Percentiles rank a stretch among this genome's conserved stretches.
Evolutionary conservation across 2,113 vertebrate genomes (phyloP).

Genomic region (Tylochromis polylepis): DNA sequence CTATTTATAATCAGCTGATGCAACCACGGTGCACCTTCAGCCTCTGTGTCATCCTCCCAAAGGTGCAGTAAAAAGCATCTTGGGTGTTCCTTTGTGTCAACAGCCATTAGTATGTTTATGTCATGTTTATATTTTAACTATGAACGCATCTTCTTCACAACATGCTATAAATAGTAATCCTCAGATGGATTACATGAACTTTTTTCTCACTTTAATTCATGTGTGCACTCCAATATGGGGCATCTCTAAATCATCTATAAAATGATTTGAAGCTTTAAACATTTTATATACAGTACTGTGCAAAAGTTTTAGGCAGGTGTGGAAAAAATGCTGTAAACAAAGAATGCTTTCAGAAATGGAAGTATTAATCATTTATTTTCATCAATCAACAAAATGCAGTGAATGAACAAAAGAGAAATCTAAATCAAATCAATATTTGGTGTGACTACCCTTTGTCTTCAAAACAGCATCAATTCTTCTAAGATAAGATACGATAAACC

Average conservation of each 20-base stretch:
- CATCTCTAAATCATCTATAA: background rate
- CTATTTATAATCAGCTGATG: conserved; percentile 24
- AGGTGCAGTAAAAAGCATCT: conserved; percentile 2
- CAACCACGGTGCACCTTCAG: conserved; percentile 11
- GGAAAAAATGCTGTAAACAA: too few species aligned
- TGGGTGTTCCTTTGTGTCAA: conserved; percentile 7
- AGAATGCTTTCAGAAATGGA: too few species aligned
- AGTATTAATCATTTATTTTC: too few species aligned
- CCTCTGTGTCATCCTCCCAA: background rate
- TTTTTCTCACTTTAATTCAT: background rate
- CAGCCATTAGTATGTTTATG: background rate
- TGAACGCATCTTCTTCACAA: background rate
- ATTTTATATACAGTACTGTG: too few species aligned
- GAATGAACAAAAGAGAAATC: too few species aligned
- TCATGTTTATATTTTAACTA: background rate
- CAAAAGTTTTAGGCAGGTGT: too few species aligned
- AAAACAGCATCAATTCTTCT: too few species aligned
- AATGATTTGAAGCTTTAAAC: background rate
- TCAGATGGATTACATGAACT: background rate
- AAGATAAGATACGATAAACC: too few species aligned
- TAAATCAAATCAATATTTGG: too few species aligned
- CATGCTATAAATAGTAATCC: background rate
- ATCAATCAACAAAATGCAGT: too few species aligned
- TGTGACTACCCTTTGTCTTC: too few species aligned
- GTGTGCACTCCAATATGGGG: background rate